Evolutionary conservation across 2,113 vertebrate species (phyloP).

Genomic region (Planiliza haematocheilus): DNA sequence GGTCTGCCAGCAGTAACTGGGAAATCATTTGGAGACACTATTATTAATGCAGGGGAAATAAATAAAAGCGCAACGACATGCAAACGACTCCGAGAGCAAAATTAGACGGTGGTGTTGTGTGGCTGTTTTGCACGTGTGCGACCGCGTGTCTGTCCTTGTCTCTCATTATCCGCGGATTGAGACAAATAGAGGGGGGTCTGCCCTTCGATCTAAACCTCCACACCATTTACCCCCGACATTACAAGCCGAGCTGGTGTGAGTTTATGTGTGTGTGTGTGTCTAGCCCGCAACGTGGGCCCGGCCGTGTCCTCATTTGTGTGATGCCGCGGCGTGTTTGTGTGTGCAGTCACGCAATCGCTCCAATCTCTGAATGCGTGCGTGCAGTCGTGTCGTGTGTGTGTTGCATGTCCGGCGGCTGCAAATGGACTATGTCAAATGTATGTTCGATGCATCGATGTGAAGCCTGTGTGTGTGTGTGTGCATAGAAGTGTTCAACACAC

Average conservation of each 20-base stretch:
- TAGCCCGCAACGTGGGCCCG: neutral
- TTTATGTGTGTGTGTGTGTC: neutral
- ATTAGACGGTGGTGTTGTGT: constrained; percentile 21
- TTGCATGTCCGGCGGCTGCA: neutral
- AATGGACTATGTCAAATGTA: constrained; percentile 10
- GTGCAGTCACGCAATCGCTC: constrained; percentile 8
- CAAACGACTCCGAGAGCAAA: constrained; percentile 32
- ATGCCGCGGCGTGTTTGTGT: neutral
- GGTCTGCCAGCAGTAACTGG: constrained; percentile 17
- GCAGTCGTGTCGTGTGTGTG: neutral
- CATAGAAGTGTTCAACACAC: constrained; percentile 28
- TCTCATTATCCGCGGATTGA: constrained; percentile 71
- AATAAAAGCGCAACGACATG: constrained; percentile 60
- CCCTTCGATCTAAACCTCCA: constrained; percentile 65
- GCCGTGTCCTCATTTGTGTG: constrained; percentile 33
- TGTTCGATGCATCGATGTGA: neutral
- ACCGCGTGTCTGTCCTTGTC: constrained; percentile 53
- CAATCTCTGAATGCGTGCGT: neutral
- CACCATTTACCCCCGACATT: constrained; percentile 59
- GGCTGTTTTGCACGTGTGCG: neutral
- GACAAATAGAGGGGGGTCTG: constrained; percentile 71
- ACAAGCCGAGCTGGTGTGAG: constrained; percentile 31
- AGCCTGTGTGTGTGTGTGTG: constrained; percentile 6
- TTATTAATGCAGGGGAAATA: constrained; percentile 53
- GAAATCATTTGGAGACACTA: constrained; percentile 50